phyloP scores from a whole-genome alignment of 1,140 invertebrate genomes.

The Aphis craccivora region DNA sequence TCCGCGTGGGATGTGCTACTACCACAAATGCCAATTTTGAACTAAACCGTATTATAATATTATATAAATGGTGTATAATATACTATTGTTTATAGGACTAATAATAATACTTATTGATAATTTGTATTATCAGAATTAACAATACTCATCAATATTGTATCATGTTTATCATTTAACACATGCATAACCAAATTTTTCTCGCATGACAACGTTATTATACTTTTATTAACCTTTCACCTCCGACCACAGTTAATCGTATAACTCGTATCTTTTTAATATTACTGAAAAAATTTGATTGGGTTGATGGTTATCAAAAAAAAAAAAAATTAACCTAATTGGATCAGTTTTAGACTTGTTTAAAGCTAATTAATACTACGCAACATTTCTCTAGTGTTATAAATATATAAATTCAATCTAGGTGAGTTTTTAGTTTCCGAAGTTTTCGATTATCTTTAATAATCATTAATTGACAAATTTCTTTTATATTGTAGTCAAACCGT shows the following conservation, averaged over 20 bases:
- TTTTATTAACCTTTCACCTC: neutral
- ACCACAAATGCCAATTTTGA: neutral
- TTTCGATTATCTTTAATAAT: neutral
- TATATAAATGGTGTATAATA: neutral
- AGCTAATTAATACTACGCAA: neutral
- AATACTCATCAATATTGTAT: neutral
- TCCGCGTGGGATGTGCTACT: neutral
- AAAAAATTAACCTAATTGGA: neutral
- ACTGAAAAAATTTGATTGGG: neutral
- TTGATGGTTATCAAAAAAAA: neutral
- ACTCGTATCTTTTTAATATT: neutral
- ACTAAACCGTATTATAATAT: neutral
- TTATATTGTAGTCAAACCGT: neutral
- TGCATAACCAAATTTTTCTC: neutral
- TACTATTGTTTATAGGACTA: neutral
- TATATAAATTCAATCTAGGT: neutral
- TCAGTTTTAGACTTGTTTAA: neutral
- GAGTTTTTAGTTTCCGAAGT: neutral
- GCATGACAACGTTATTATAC: neutral
- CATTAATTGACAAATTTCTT: neutral
- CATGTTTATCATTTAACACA: no score
- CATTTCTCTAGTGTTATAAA: neutral
- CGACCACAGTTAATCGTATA: neutral
- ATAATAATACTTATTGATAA: neutral
- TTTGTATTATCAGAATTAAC: neutral